Evolutionary conservation across 2,797 vertebrate genomes (phyloP).

Genomic region (Onychomys leucogaster): DNA sequence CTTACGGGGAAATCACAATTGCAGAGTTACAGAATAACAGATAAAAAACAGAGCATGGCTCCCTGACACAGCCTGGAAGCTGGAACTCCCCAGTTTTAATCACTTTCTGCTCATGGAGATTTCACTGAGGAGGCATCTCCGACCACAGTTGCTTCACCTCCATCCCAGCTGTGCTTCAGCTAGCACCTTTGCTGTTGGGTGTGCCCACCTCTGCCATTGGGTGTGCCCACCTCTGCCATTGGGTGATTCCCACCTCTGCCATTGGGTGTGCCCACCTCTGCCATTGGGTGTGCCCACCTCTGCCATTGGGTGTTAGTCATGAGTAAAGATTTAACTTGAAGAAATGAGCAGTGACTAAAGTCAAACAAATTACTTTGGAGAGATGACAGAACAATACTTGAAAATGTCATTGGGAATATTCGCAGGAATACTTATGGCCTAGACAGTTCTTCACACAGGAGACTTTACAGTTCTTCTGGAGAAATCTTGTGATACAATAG

Average conservation of each 20-base stretch:
- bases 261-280: background rate
- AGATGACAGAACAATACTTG: background rate
- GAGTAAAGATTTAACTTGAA: conserved; percentile 8
- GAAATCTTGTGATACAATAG: background rate
- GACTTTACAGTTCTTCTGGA: background rate
- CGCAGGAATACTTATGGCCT: background rate
- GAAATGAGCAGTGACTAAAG: background rate
- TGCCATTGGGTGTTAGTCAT: background rate
- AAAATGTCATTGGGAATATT: conserved; percentile 29
- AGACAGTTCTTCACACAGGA: background rate
- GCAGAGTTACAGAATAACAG: background rate
- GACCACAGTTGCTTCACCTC: background rate
- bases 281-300: background rate
- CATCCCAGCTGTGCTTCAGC: background rate
- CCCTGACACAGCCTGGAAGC: background rate
- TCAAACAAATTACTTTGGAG: background rate
- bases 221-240: background rate
- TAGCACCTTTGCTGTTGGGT: too few relatives aligned
- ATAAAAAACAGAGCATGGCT: background rate
- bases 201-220: too few relatives aligned
- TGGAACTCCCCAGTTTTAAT: background rate
- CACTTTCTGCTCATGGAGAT: background rate
- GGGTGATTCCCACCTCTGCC: background rate
- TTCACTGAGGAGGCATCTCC: background rate
- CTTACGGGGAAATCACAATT: background rate